Percentiles rank a stretch among this genome's conserved stretches.
phyloP scores from a whole-genome alignment of 2,888 invertebrate species.

The Ametastegia equiseti region DNA sequence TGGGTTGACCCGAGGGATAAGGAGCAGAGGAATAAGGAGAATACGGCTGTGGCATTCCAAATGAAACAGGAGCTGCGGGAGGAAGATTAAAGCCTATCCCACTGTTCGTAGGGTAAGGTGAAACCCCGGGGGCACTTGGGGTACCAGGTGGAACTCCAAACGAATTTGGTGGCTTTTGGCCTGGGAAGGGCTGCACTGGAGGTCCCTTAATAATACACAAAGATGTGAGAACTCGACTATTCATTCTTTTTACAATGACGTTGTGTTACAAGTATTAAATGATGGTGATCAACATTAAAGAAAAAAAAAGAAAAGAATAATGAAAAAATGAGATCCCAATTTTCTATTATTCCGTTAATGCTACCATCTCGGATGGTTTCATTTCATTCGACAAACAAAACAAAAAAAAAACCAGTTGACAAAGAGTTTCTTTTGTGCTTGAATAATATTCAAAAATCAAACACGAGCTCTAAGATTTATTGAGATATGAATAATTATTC shows the following conservation, averaged over 20 bases:
- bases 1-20: slow-evolving; percentile 49
- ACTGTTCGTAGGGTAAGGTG: slow-evolving; percentile 59
- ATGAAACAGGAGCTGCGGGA: slow-evolving; percentile 63
- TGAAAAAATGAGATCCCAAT: no score
- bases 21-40: slow-evolving; percentile 49
- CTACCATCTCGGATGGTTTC: no score
- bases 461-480: no score
- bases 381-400: no score
- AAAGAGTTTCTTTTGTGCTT: no score
- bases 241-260: slow-evolving; percentile 41
- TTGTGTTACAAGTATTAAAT: no score
- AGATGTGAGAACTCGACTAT: background rate
- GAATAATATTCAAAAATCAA: no score
- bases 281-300: no score
- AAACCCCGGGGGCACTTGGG: slow-evolving; percentile 68
- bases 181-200: slow-evolving; percentile 67
- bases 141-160: slow-evolving; percentile 71
- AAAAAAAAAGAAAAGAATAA: no score
- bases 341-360: no score
- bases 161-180: slow-evolving; percentile 69
- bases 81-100: slow-evolving; percentile 59
- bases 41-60: slow-evolving; percentile 70
- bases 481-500: no score
- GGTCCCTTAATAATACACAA: slow-evolving; percentile 64
- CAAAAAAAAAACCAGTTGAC: no score